Conservation (phyloP, 2,113 vertebrate genomes). For the Sprattus sprattus region DNA sequence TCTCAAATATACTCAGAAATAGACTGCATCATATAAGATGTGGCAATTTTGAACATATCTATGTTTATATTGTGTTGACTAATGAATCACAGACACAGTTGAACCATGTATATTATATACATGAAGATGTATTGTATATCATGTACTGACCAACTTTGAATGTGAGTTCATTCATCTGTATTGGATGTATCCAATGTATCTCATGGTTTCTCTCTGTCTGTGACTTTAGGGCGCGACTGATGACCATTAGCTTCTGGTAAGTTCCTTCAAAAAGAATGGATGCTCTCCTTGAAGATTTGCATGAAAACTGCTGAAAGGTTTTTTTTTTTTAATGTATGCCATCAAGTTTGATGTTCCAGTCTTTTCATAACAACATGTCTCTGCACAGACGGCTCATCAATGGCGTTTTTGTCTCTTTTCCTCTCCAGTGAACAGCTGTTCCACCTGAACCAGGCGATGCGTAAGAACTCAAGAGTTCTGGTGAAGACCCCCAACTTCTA, state of each 20-base stretch:
- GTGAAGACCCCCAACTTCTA: constrained; percentile 89
- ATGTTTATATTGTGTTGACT: no score
- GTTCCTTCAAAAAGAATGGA: constrained; percentile 27
- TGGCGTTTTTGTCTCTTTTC: background rate
- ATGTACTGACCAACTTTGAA: no score
- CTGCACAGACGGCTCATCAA: no score
- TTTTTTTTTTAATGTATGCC: no score
- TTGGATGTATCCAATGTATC: background rate
- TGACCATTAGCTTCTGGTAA: constrained; percentile 78
- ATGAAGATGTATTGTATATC: no score
- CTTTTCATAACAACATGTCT: no score
- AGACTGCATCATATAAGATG: no score
- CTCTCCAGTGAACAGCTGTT: constrained; percentile 67
- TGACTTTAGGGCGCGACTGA: constrained; percentile 68
- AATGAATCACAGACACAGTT: background rate
- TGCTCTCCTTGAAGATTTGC: background rate
- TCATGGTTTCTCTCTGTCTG: constrained; percentile 15
- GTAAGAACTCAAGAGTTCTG: constrained; percentile 77
- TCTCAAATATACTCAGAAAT: no score
- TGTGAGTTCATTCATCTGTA: background rate
- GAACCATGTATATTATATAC: background rate
- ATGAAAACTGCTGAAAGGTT: no score
- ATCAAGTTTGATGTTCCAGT: no score
- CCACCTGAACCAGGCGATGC: constrained; percentile 76
- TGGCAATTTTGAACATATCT: no score